A percentile compares a stretch with the other conserved stretches of the same genome.
Conservation (phyloP, 1,140 invertebrate genomes). For the Microvelia longipes region DNA sequence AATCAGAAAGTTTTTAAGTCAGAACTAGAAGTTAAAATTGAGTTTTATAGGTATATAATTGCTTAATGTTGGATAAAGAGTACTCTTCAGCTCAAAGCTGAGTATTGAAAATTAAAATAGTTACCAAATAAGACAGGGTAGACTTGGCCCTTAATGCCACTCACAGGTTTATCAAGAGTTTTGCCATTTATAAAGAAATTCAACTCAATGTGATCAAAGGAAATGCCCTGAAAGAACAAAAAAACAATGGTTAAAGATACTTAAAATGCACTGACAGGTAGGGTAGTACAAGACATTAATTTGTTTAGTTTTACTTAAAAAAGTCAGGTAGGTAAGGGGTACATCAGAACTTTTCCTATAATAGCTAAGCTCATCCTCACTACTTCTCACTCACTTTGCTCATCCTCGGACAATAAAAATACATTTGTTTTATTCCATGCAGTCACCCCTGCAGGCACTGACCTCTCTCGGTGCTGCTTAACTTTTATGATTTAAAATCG, state of each 20-base stretch:
- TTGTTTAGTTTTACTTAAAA: not conserved
- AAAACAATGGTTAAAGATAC: not conserved
- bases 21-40: no score
- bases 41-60: no score
- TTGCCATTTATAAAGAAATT: conserved; percentile 92
- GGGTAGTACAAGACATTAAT: not conserved
- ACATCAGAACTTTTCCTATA: not conserved
- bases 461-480: no score
- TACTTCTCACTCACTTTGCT: not conserved
- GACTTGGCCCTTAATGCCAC: conserved; percentile 76
- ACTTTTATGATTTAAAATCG: no score
- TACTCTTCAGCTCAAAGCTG: no score
- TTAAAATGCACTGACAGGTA: not conserved
- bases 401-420: not conserved
- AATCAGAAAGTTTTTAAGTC: no score
- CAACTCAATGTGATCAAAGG: conserved; percentile 91
- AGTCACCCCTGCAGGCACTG: no score
- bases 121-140: conserved; percentile 89
- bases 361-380: not conserved
- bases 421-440: no score
- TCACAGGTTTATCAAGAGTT: conserved; percentile 65
- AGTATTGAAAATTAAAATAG: no score
- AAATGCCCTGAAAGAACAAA: conserved; percentile 53
- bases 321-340: not conserved
- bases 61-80: no score